Conservation (phyloP, 1,140 invertebrate genomes). For the Zaprionus davidi region DNA sequence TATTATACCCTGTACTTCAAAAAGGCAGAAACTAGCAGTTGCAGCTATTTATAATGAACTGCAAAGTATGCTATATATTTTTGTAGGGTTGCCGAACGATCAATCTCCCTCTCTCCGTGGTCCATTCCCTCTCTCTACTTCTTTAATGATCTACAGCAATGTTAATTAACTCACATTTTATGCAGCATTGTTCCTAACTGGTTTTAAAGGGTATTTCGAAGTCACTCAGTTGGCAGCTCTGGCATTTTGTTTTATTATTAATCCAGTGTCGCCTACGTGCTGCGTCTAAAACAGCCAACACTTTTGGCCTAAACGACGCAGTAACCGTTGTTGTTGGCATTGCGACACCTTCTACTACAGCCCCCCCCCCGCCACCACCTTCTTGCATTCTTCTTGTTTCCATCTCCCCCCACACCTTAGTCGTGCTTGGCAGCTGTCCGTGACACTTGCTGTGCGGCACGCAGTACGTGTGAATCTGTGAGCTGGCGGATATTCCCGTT, state of each 20-base stretch:
- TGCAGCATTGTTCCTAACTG: neutral
- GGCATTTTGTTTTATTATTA: slow-evolving; percentile 75
- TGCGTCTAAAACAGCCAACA: slow-evolving; percentile 49
- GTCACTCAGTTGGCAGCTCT: neutral
- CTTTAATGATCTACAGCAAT: too few species aligned
- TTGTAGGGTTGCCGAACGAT: too few species aligned
- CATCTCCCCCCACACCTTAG: too few species aligned
- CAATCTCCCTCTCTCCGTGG: neutral
- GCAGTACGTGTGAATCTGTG: slow-evolving; percentile 17
- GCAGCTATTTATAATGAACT: neutral
- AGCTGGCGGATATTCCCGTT: slow-evolving; percentile 9
- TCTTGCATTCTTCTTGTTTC: neutral
- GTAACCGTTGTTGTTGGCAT: slow-evolving; percentile 15
- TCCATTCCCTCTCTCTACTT: neutral
- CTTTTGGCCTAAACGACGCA: slow-evolving; percentile 38
- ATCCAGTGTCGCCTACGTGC: slow-evolving; percentile 68
- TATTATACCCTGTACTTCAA: slow-evolving; percentile 22
- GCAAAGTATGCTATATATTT: neutral
- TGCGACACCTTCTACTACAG: slow-evolving; percentile 5
- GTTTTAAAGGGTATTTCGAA: neutral
- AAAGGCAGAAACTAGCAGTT: too few species aligned
- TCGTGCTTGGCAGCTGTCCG: slow-evolving; percentile 11
- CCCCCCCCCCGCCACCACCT: neutral
- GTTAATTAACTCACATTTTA: too few species aligned
- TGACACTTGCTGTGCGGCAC: slow-evolving; percentile 5